Base-by-base conservation (phyloP, 2,113 vertebrate genomes). In the Gila orcuttii region DNA sequence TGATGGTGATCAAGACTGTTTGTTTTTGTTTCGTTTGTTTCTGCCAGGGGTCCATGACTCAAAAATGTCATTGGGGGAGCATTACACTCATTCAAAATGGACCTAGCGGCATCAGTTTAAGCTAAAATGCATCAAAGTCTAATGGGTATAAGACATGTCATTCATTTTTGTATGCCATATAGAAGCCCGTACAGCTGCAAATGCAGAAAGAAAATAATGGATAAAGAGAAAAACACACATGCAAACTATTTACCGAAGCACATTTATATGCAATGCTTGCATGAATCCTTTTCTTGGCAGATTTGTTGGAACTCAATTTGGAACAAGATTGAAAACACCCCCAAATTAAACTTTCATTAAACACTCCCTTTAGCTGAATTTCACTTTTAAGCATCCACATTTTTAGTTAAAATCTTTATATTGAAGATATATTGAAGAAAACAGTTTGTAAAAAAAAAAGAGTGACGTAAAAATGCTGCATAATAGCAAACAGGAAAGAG, bases 1-100 rank as follows among this genome's bases (percentile, higher is more conserved):
- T 83, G 91, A 92, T 92, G 81, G 45, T 86, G 92, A 91, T 92
- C 90, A 90, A 88, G 84, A 90, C 83, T 90, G 85, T 92, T 93
- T 91, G 88, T 91, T 86, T 82, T 79, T 77, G 69, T 31, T 89
- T n/a, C 6, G 3, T 25, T 42, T 60, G 79, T 93, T 93, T 88
- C 90, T 92, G 92, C 89, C 86, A 90, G 88, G 76, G 77, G 85
- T 59, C 69, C 68, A 87, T 91, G 82, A 89, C 36, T 90, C 64
- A 89, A 87, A 88, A 88, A 90, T 91, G 86, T 93, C 90, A 91
- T 93, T 89, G 92, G 76, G 86, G 84, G 80, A 81, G 91, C 90
- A 87, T 80, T 85, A 82, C 90, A 85, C 69, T 82, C 87, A 50
- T 59, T 81, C 89, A 86, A 47, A 17, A 42, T 36, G 52, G 57